Base-by-base conservation (phyloP, 92 coral and sea anemone genomes). In the Palythoa caribaeorum region DNA sequence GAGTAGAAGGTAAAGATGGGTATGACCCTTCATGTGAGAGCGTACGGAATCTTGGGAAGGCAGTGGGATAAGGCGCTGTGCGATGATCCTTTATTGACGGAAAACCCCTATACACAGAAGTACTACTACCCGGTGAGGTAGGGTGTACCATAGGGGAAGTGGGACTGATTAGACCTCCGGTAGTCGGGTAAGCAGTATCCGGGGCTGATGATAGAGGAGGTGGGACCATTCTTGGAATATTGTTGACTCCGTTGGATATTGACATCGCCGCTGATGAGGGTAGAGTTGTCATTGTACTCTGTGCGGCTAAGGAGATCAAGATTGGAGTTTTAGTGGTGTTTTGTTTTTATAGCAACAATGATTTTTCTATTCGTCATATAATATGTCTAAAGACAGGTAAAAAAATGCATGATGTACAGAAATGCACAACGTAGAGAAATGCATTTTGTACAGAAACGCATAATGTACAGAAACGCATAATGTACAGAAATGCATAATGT, bases 131-230 rank as follows among this genome's bases (percentile, higher is more conserved):
- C 51, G 94, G 94, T 28, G 94, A 92, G 3, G 94, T 92, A 9
- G 94, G 94, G 74, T 92, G 94, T 47, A 77, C 87, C 74, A 77
- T 88, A 4, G 94, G 92, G 51, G 94, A 92, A 3, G 92, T 88
- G 40, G 91, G 87, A 71, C 86, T 89, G 13, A 84, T 78, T 44
- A 92, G 68, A 39, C 90, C 94, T 55, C 90, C 80, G 68, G 90
- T 91, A 66, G 89, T 89, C 38, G 92, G 90, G 90, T 79, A 83
- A 39, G 83, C 77, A 53, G 74, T 85, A 47, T 83, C 90, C 72
- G 91, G 83, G 28, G 92, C 84, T 71, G 94, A 92, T 71, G 94
- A 78, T 81, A 92, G 83, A 52, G 87, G 72, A 5, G 92, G 92
- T 48, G 88, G 89, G 40, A 47, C 86, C 47, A 66, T 44, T 48